Evolutionary conservation across 2,113 vertebrate genomes (phyloP), one percentile per base, ranked within the genome.

Genomic region (Amphiprion ocellaris): DNA sequence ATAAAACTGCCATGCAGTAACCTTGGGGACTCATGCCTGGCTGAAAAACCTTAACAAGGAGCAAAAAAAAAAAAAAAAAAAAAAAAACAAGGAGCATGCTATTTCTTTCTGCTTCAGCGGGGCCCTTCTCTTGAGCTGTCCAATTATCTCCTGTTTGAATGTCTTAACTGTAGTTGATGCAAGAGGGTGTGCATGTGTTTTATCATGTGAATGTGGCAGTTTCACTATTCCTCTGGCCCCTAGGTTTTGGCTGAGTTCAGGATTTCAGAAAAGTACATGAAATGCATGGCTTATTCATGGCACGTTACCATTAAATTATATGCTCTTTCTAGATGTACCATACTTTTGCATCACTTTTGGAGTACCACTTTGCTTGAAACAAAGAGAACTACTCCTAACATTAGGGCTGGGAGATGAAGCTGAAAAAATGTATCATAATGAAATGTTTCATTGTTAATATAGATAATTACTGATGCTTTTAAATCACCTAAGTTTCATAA

Each of bases 91-190:
- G 58, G 68, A 65, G 41, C 54, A 53, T 53, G 24, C 33, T 44
- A 14, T 73, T 71, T n/a, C 39, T 63, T 24, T 54, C 26, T 46
- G 12, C 69, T 65, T 69, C 23, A 67, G 14, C 28, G n/a, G 59
- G 5, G 17, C 5, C 4, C n/a, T 24, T 62, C 41, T 78, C 26
- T 65, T n/a, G 23, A 55, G 56, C 80, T 73, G 71, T 76, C 63
- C 67, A 69, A 30, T 79, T 80, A 72, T 73, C 77, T 76, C 24
- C 63, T 4, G 5, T 55, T 60, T 41, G 47, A 80, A 60, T 64
- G 17, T 78, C 16, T 63, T 56, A n/a, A 59, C 47, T 50, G 11
- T 33, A 37, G 30, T 19, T 6, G 10, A 11, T 70, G 23, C 15
- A 50, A 44, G 41, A 23, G 33, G 8, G 47, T 12, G 19, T 56